Percentiles rank a stretch among this genome's conserved stretches.
phyloP scores from a whole-genome alignment of 2,888 invertebrate genomes.

The Oxyteleia sp. region DNA sequence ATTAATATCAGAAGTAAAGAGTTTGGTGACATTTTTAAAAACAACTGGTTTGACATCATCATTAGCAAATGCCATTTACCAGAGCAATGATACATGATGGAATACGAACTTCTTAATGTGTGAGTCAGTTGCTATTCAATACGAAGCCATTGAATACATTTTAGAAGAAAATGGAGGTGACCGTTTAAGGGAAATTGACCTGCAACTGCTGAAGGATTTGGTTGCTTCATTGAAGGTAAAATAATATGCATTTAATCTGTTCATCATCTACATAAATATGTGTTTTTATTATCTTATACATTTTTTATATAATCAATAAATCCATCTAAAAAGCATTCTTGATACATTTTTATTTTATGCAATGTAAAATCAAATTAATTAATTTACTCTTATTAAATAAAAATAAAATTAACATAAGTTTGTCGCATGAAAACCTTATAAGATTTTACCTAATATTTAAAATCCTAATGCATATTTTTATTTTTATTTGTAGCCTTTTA shows the following conservation, averaged over 20 bases:
- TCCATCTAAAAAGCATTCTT: too few species aligned
- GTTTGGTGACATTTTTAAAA: neutral
- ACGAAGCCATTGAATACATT: neutral
- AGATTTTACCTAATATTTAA: too few species aligned
- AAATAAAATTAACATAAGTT: too few species aligned
- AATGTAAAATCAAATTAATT: too few species aligned
- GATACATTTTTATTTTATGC: too few species aligned
- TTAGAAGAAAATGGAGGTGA: neutral
- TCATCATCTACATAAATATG: too few species aligned
- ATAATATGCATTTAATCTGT: too few species aligned
- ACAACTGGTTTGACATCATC: neutral
- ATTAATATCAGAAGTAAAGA: neutral
- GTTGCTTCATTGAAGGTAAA: too few species aligned
- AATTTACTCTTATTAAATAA: neutral
- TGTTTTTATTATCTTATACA: too few species aligned
- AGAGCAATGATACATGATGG: conserved; percentile 1
- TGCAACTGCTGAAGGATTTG: neutral
- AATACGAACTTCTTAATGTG: neutral
- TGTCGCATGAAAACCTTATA: too few species aligned
- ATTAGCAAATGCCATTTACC: neutral
- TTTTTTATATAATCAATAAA: too few species aligned
- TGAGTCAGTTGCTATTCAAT: neutral
- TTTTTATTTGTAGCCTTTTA: conserved; percentile 9
- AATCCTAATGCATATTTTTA: too few species aligned
- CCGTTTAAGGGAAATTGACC: neutral